Evolutionary conservation across 2,797 vertebrate genomes (phyloP), one percentile per base, ranked within the genome.

Genomic region (Sardinella longiceps): DNA sequence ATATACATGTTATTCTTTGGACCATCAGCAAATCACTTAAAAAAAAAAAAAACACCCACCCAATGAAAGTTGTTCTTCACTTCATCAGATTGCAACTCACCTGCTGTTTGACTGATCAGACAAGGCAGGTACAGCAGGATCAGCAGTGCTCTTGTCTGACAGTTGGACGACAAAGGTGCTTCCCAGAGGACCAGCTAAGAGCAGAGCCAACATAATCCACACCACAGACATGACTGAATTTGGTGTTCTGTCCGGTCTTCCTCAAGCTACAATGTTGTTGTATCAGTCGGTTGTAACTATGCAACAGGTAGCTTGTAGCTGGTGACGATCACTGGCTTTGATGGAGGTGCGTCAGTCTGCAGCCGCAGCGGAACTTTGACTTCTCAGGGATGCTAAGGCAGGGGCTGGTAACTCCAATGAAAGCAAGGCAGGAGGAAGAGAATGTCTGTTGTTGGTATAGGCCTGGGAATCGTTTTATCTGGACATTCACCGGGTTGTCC

Each of bases 391-490:
- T 84, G 84, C 81, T 82, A 30, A 80, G n/a, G 12, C 25, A 81
- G 10, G 2, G 7, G 77, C 46, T 60, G 46, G 50, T 81, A 66
- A 50, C 63, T 84, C 81, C 74, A 83, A 48, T 30, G 33, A 56
- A 56, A 82, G 70, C 25, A 10, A 45, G 25, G 56, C 9, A 53
- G 83, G 83, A 85, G 82, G 25, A 0, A 81, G 82, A 82, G 84
- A 85, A 82, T 80, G 82, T 85, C 88, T 93, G 89, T 90, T 93
- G 91, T 93, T 91, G 87, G 85, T 85, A 83, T 37, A 81, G 60
- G 89, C 91, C 92, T 95, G 95, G 94, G 94, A 96, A 95, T 87
- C 84, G 39, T 94, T 95, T 95, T 95, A 95, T 96, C 94, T 94
- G 86, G 86, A 77, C 88, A 81, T 90, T 87, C 86, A 83, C 86